Evolutionary conservation across 2,888 invertebrate genomes (phyloP).

Genomic region (Balanococcus diminutus): DNA sequence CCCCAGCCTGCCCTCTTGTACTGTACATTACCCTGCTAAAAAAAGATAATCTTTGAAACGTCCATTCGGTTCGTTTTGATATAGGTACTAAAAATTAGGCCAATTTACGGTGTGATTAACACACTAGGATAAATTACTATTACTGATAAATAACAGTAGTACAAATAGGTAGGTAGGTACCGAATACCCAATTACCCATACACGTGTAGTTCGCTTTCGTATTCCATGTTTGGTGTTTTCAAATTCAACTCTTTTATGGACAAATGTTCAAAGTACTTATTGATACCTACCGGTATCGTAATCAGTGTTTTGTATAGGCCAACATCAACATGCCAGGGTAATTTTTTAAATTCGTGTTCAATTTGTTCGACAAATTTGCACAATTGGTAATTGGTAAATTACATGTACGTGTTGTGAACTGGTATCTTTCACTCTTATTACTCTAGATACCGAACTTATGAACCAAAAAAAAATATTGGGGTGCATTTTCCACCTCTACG

Average conservation of each 20-base stretch:
- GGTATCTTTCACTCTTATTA: too few species aligned
- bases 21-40: neutral
- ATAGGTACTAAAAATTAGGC: constrained; percentile 28
- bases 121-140: neutral
- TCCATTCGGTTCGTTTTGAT: neutral
- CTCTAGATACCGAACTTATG: too few species aligned
- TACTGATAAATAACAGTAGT: neutral
- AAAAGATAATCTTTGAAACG: constrained; percentile 15
- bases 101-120: constrained; percentile 21
- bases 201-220: neutral
- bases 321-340: neutral
- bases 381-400: neutral
- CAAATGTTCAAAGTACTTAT: neutral
- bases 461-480: too few species aligned
- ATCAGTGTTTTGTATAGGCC: neutral
- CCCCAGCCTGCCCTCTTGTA: too few species aligned
- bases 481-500: too few species aligned
- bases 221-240: neutral
- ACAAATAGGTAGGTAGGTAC: neutral
- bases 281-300: neutral
- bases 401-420: neutral
- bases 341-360: neutral
- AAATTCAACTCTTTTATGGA: neutral
- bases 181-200: neutral
- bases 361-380: neutral